phyloP scores from a whole-genome alignment of 2,888 invertebrate genomes.

The Calliphora vomitoria region DNA sequence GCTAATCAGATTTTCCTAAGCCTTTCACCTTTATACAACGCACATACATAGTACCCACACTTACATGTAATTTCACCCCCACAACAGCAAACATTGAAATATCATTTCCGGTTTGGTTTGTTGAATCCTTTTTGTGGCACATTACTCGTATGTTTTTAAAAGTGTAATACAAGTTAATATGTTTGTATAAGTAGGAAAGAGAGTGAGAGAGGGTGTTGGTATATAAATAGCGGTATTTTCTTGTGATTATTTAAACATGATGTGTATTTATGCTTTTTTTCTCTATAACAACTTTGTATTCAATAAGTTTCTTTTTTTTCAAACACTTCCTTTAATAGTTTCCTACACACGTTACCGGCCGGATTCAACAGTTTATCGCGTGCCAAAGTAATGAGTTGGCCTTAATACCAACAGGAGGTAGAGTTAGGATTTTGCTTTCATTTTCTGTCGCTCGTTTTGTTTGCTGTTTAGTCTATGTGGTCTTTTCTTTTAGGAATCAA shows the following conservation, averaged over 20 bases:
- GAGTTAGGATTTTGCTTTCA: background rate
- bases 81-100: constrained; percentile 10
- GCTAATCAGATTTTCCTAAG: constrained; percentile 50
- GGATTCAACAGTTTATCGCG: constrained; percentile 74
- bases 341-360: constrained; percentile 44
- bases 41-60: background rate
- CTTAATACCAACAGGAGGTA: constrained; percentile 35
- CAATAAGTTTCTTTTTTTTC: constrained; percentile 15
- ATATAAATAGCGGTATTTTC: constrained; percentile 5
- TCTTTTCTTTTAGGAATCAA: background rate
- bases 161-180: background rate
- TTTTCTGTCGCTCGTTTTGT: background rate
- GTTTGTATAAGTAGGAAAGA: background rate
- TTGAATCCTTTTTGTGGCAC: constrained; percentile 9
- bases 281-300: constrained; percentile 5
- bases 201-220: no score
- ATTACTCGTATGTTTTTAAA: background rate
- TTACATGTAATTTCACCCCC: background rate
- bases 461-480: no score
- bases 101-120: constrained; percentile 35
- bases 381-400: constrained; percentile 62
- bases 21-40: constrained; percentile 34
- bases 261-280: constrained; percentile 15
- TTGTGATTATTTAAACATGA: constrained; percentile 24
- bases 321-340: constrained; percentile 47